Evolutionary conservation across 2,888 invertebrate species (phyloP), one percentile per base, ranked within the genome.

Genomic region (Drosophila borealis): DNA sequence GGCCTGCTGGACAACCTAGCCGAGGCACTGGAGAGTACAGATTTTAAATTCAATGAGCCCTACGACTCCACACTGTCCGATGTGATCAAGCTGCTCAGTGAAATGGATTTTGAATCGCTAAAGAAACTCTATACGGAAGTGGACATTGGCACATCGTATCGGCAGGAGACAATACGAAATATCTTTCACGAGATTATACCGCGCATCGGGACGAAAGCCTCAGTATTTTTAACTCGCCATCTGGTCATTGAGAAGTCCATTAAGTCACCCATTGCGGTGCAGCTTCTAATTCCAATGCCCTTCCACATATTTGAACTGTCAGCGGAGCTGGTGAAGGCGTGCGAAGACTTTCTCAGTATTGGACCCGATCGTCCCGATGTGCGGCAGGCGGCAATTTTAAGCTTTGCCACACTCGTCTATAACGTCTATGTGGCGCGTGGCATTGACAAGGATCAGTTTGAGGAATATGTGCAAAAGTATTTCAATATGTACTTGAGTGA

Each of bases 111-210:
- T 51, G 88, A 90, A 34, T 92, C 92, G 5, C 62, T 93, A 3
- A 89, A 90, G 45, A 93, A 93, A 33, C 90, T 95, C 0, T 94
- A 94, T 77, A 93, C 93, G 5, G 94, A 94, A 71, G 91, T 95
- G 25, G 94, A 94, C 2, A 91, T 95, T 0, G 96, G 96, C 1
- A 96, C 96, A 3, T 96, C 96, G 75, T 96, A 96, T 81, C 94
- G 95, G 33, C 94, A 95, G 90, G 96, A 96, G 90, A 96, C 96
- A 0, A 94, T 95, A 25, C 93, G 95, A 48, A 96, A 96, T 84
- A 95, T 96, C 82, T 96, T 96, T 86, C 91, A 96, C 76, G 96
- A 96, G 89, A 94, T 95, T 0, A 93, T 96, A 36, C 96, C 96
- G 0, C 94, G 95, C 80, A 94, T 95, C 29, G 94, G 95, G 44